These are phyloP conservation scores for Kradibia gibbosae DNA, from an alignment of 1,140 invertebrate genomes.

Conservation along the genomic window DNA sequence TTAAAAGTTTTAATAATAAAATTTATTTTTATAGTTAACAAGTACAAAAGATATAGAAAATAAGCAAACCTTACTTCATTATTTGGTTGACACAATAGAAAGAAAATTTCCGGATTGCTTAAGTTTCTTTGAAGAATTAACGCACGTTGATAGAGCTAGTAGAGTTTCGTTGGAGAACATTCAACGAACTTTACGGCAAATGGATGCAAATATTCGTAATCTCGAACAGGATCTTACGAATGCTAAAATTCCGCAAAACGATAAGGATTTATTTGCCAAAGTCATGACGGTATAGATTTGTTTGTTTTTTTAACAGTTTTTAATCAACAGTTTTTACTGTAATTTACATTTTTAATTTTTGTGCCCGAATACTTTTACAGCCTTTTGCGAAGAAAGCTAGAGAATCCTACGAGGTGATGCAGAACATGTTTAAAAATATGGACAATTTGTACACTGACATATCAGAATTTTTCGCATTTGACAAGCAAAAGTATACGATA, in stretches of 20 bases:
- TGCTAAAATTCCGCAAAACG: conserved; percentile 81
- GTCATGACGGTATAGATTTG: conserved; percentile 83
- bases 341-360: background rate
- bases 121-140: conserved; percentile 89
- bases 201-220: conserved; percentile 89
- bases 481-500: conserved; percentile 92
- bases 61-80: conserved; percentile 93
- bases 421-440: conserved; percentile 96
- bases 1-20: conserved; percentile 31
- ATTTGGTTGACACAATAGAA: conserved; percentile 90
- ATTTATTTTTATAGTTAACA: conserved; percentile 78
- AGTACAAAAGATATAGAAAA: conserved; percentile 96
- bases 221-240: conserved; percentile 91
- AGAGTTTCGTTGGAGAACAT: conserved; percentile 90
- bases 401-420: conserved; percentile 88
- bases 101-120: conserved; percentile 89
- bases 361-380: conserved; percentile 63
- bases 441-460: conserved; percentile 87
- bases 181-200: conserved; percentile 87
- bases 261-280: conserved; percentile 87
- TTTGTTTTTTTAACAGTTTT: conserved; percentile 29
- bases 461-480: conserved; percentile 94
- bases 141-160: conserved; percentile 87
- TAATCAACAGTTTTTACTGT: conserved; percentile 45
- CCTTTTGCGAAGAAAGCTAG: conserved; percentile 85